Evolutionary conservation across 2,888 invertebrate genomes (phyloP).

Genomic region (Salpingus planirostris): DNA sequence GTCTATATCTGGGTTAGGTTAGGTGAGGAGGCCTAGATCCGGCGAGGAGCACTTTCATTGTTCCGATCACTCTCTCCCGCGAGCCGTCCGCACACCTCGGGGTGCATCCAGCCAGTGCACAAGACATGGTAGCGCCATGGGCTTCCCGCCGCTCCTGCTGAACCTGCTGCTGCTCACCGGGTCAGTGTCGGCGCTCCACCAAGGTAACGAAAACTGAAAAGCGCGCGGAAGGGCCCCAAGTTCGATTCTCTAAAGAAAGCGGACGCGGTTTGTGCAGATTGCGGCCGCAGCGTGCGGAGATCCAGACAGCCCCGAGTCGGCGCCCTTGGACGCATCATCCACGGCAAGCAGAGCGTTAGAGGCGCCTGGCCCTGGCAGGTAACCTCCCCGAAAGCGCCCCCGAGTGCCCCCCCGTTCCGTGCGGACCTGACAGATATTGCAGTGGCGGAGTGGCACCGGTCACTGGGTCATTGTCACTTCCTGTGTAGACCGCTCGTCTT

Average conservation of each 20-base stretch:
- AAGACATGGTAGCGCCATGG: slow-evolving; percentile 33
- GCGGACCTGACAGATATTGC: slow-evolving; percentile 5
- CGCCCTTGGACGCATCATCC: slow-evolving; percentile 58
- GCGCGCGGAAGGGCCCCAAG: slow-evolving; percentile 1
- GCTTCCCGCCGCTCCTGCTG: slow-evolving; percentile 15
- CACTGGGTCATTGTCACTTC: slow-evolving; percentile 13
- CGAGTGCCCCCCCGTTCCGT: slow-evolving; percentile 2
- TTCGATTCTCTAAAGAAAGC: slow-evolving; percentile 3
- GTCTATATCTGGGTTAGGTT: slow-evolving; percentile 23
- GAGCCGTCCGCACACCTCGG: slow-evolving; percentile 12
- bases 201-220: slow-evolving; percentile 25
- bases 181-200: slow-evolving; percentile 30
- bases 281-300: slow-evolving; percentile 55
- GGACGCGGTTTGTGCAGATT: slow-evolving; percentile 45
- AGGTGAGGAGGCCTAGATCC: slow-evolving; percentile 28
- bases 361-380: slow-evolving; percentile 86
- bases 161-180: slow-evolving; percentile 25
- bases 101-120: slow-evolving; percentile 15
- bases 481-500: slow-evolving; percentile 9
- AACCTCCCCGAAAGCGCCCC: slow-evolving; percentile 15
- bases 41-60: slow-evolving; percentile 34
- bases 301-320: slow-evolving; percentile 52
- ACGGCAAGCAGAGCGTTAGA: slow-evolving; percentile 63
- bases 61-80: slow-evolving; percentile 36
- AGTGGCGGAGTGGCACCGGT: slow-evolving; percentile 1